Base-by-base conservation (phyloP, 2,797 vertebrate species). In the Crax fasciolata region DNA sequence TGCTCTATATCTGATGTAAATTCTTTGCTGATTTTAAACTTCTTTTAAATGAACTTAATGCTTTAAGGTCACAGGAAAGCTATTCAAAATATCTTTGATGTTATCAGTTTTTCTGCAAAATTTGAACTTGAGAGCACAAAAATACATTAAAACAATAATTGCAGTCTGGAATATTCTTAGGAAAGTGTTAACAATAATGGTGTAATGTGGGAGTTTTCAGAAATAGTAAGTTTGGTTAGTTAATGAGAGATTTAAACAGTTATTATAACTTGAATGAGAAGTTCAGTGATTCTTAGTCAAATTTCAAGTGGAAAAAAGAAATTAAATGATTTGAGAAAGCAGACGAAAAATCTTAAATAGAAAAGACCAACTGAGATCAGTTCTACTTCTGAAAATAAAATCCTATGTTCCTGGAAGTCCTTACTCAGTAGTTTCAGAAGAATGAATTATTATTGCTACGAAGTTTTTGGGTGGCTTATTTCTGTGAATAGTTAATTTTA, bases 1-100 rank as follows among this genome's bases (percentile, higher is more conserved):
- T 19, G 11, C 15, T 11, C 41, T 74, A 39, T 39, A 81, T 59
- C 17, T 83, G 68, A n/a, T 27, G 20, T 65, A 65, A 94, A 80
- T 61, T 49, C 58, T 63, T 62, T 75, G 8, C 46, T 76, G 71
- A 86, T 75, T 86, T 95, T 75, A 88, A 72, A 90, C 68, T 76
- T 66, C 62, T 51, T 81, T 82, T 85, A 61, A 91, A 80, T 77
- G 32, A 67, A 71, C 49, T 80, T 23, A 74, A 19, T 35, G 74
- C 13, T 93, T 91, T 38, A 91, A 87, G 59, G 48, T 66, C 71
- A 90, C 38, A 18, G 44, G 24, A 80, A 80, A 18, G 23, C 17
- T 49, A 19, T 77, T 77, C 30, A 77, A 92, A 87, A 46, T 61
- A 24, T 15, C 15, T 55, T 59, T 61, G 48, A 35, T 66, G 30